Evolutionary conservation across 1,140 invertebrate genomes (phyloP), one percentile per base, ranked within the genome.

Genomic region (Pectinophora gossypiella): DNA sequence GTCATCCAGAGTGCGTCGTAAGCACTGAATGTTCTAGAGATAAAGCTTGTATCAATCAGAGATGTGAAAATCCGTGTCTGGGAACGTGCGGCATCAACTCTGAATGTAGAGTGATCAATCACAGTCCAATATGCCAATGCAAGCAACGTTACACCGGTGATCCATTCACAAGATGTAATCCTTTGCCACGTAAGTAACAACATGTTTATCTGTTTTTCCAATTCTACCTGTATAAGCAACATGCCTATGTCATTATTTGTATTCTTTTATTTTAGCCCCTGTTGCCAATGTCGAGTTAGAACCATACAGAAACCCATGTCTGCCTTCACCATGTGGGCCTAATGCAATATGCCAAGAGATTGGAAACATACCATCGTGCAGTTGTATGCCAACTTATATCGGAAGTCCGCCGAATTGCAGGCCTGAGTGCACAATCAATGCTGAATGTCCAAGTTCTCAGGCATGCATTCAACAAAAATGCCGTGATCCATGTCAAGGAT

Each of bases 381-480:
- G 91, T 18, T 95, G 94, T 65, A 81, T 91, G 59, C 56, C 89
- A 10, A 91, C 86, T 27, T 94, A 92, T 61, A 84, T 91, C n/a
- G 94, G 94, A 46, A 90, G 85, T 54, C 92, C 93, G 54, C 93
- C 93, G 19, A 92, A 92, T 64, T 94, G 93, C 61, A 88, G 91
- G 64, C 92, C 93, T 21, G 94, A 95, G 76, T 95, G 94, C 84
- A 88, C 90, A 3, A 90, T 93, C 13, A 93, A 94, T 75, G 88
- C 92, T 0, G 93, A 94, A 65, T 95, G 94, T 78, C 74, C 90
- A 19, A 90, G 90, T 54, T 90, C 89, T 53, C 83, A 88, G 64
- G 93, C 93, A 3, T 95, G 94, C 70, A 90, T 92, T 27, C 91
- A 90, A 59, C 89, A 93, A 69, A 92, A 92, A 83, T 94, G 93